These are phyloP conservation scores for Cossypha heuglini DNA, from an alignment of 2,797 vertebrate genomes.

Conservation along the genomic window DNA sequence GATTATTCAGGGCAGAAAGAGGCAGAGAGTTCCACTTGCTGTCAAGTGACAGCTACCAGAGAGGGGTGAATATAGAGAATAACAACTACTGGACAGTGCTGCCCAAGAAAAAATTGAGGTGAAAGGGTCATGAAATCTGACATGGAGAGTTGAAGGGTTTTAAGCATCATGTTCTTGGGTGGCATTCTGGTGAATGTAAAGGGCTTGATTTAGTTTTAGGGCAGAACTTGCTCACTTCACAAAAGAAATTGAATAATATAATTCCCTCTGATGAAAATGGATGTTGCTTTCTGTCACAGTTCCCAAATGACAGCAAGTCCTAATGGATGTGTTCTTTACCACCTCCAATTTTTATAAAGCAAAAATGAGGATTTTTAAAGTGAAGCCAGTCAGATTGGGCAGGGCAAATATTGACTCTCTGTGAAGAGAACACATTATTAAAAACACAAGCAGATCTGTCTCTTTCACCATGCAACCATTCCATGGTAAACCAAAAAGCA, in stretches of 20 bases:
- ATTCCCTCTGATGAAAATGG: neutral
- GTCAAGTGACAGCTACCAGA: neutral
- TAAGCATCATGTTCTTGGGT: neutral
- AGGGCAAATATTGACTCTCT: slow-evolving; percentile 19
- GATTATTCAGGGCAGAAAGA: neutral
- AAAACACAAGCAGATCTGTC: slow-evolving; percentile 51
- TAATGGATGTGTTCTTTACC: neutral
- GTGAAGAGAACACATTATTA: slow-evolving; percentile 56
- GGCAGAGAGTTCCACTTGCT: neutral
- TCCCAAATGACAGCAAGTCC: neutral
- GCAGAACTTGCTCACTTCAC: neutral
- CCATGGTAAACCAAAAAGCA: slow-evolving; percentile 49
- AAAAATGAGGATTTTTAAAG: slow-evolving; percentile 18
- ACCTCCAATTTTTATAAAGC: neutral
- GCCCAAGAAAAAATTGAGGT: neutral
- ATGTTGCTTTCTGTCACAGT: neutral
- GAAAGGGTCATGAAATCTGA: neutral
- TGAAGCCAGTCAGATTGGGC: neutral
- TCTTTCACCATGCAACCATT: slow-evolving; percentile 25
- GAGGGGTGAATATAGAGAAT: neutral
- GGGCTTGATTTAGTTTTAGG: neutral
- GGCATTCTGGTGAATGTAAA: neutral
- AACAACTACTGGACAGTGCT: neutral
- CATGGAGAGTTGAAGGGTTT: neutral
- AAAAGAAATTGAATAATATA: neutral